phyloP scores from a whole-genome alignment of 2,113 vertebrate species.

The Hemiprocne comata region DNA sequence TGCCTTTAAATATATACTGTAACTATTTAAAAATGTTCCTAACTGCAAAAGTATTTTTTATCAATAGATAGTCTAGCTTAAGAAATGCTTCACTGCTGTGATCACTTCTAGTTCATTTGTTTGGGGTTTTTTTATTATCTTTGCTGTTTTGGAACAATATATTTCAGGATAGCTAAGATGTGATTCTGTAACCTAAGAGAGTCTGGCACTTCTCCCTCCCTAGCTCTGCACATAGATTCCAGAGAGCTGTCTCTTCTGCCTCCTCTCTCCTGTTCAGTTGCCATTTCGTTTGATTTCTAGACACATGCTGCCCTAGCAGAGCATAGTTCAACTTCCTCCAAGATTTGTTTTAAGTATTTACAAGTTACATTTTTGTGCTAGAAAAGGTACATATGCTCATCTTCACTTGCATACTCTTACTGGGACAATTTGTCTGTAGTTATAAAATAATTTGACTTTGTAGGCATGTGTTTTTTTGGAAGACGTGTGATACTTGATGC shows the following conservation, averaged over 20 bases:
- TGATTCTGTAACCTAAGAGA: neutral
- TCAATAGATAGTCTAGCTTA: neutral
- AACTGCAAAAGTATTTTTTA: neutral
- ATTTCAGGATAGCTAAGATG: neutral
- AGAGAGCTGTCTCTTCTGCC: neutral
- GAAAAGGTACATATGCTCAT: neutral
- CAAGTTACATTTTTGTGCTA: neutral
- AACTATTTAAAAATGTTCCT: neutral
- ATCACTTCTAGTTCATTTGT: neutral
- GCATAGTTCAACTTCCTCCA: neutral
- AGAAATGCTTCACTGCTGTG: neutral
- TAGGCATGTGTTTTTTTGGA: neutral
- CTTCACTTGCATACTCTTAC: neutral
- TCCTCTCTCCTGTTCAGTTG: neutral
- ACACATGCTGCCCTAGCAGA: fast-evolving
- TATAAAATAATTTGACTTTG: neutral
- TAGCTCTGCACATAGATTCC: neutral
- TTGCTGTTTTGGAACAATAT: neutral
- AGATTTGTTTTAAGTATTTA: neutral
- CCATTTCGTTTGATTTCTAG: neutral
- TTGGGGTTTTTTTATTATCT: neutral
- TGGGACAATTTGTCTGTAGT: neutral
- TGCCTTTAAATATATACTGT: neutral
- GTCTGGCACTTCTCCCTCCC: neutral
- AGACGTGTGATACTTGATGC: neutral